These are phyloP conservation scores for Melanostoma scalare DNA, from an alignment of 2,888 invertebrate species.

Conservation along the genomic window DNA sequence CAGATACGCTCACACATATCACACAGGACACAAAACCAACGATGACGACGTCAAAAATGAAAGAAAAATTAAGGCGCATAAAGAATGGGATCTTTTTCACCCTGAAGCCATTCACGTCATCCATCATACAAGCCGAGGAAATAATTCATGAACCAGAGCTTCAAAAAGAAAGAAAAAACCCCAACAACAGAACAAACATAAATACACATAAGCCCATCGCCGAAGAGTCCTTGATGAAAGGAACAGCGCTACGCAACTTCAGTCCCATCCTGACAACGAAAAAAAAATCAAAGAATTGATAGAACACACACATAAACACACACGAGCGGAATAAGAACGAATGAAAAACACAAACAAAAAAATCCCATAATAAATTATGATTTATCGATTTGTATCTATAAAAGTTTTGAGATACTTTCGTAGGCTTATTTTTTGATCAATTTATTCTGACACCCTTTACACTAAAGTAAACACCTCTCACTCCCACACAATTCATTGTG, in stretches of 20 bases:
- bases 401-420: slow-evolving; percentile 43
- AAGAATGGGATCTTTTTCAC: slow-evolving; percentile 66
- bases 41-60: slow-evolving; percentile 58
- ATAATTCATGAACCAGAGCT: slow-evolving; percentile 54
- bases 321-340: slow-evolving; percentile 44
- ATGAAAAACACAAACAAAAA: slow-evolving; percentile 20
- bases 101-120: slow-evolving; percentile 59
- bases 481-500: not conserved
- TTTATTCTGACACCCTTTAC: slow-evolving; percentile 21
- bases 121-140: slow-evolving; percentile 65
- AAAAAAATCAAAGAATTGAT: slow-evolving; percentile 14
- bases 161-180: not conserved
- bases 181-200: not conserved
- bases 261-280: slow-evolving; percentile 3
- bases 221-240: slow-evolving; percentile 59
- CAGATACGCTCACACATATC: slow-evolving; percentile 18
- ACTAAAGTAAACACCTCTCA: slow-evolving; percentile 7
- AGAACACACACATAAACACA: slow-evolving; percentile 34
- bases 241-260: slow-evolving; percentile 18
- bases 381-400: slow-evolving; percentile 67
- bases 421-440: not conserved
- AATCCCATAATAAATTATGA: slow-evolving; percentile 66
- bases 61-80: slow-evolving; percentile 68
- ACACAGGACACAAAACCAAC: slow-evolving; percentile 14
- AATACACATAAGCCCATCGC: slow-evolving; percentile 28